phyloP scores from a whole-genome alignment of 2,113 vertebrate genomes.

The Gambusia holbrooki region DNA sequence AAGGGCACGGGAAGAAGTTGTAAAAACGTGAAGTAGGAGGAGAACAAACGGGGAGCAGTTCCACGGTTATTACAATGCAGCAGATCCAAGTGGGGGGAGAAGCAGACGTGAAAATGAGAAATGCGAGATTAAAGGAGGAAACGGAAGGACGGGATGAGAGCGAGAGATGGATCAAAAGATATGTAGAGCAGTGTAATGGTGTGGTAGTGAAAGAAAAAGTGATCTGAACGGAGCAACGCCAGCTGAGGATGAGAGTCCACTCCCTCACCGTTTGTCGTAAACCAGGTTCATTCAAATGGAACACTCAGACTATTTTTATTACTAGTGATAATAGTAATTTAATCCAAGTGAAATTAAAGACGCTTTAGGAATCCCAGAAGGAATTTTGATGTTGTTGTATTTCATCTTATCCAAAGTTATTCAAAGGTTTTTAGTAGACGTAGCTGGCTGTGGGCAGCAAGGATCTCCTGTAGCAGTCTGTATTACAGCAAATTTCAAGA shows the following conservation, averaged over 20 bases:
- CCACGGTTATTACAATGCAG: background rate
- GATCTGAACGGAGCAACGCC: slow-evolving; percentile 21
- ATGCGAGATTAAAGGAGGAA: slow-evolving; percentile 5
- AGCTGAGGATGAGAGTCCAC: slow-evolving; percentile 38
- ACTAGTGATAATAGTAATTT: no score
- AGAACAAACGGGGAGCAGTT: background rate
- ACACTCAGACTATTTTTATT: no score
- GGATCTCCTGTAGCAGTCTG: no score
- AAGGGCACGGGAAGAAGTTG: slow-evolving; percentile 33
- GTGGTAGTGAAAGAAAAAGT: background rate
- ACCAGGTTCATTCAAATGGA: no score
- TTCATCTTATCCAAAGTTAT: no score
- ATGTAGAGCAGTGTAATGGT: background rate
- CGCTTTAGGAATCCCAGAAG: no score
- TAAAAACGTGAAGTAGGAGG: slow-evolving; percentile 51
- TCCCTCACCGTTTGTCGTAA: slow-evolving; percentile 9
- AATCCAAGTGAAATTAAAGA: no score
- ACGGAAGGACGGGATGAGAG: background rate
- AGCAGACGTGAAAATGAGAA: background rate
- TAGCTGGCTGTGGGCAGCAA: no score
- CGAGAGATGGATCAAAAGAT: slow-evolving; percentile 6
- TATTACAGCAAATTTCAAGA: no score
- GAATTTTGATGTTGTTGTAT: no score
- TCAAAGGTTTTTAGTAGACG: no score
- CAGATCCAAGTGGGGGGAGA: background rate